Conservation (phyloP, 2,113 vertebrate species). For the Oenanthe melanoleuca region DNA sequence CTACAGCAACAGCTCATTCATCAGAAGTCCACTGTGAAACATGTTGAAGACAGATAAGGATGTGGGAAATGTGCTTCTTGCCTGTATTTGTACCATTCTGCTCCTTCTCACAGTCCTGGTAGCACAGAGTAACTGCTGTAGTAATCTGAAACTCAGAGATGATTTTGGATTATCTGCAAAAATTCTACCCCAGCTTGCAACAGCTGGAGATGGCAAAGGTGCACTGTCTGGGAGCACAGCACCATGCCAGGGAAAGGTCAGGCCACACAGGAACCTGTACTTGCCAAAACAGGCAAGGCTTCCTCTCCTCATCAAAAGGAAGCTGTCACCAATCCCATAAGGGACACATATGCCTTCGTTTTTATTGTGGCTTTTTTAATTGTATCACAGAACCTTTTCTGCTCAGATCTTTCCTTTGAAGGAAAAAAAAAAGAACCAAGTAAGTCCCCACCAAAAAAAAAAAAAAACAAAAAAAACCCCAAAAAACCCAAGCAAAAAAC, state of each 20-base stretch:
- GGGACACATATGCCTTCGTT: accelerated
- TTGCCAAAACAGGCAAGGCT: not conserved
- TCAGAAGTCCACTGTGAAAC: not conserved
- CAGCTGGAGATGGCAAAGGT: not conserved
- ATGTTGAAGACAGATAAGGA: slow-evolving; percentile 30
- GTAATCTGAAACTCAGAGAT: not conserved
- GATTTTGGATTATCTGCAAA: not conserved
- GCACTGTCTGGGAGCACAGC: not conserved
- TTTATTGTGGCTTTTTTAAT: not conserved
- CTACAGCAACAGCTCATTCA: slow-evolving; percentile 7
- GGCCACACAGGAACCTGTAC: not conserved
- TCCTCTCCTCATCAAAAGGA: not conserved
- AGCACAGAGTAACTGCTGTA: not conserved
- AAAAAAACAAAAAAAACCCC: too few species aligned
- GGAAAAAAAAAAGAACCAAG: not conserved
- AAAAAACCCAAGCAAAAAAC: not conserved
- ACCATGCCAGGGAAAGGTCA: not conserved
- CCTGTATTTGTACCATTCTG: not conserved
- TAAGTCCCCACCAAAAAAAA: not conserved
- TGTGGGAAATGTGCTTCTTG: not conserved
- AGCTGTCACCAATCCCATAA: not conserved
- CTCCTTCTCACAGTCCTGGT: not conserved
- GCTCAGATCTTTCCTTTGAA: not conserved
- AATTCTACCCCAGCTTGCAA: not conserved
- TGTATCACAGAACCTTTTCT: not conserved